These are phyloP conservation scores for Liasis olivaceus DNA, from an alignment of 2,797 vertebrate species.

Conservation along the genomic window DNA sequence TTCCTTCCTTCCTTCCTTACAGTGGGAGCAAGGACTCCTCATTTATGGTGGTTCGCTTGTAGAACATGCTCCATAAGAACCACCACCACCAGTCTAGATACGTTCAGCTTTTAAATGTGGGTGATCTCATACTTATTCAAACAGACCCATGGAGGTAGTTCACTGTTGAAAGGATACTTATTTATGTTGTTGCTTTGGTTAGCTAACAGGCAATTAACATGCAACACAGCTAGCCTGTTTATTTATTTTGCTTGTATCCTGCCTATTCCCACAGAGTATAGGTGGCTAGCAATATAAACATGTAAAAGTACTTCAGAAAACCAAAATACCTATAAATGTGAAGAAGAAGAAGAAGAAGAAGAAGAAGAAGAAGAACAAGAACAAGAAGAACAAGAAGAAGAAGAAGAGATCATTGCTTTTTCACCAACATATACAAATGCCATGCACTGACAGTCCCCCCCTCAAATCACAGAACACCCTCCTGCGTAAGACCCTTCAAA, in stretches of 20 bases:
- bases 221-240: neutral
- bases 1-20: neutral
- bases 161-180: neutral
- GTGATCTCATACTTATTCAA: neutral
- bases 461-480: neutral
- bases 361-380: neutral
- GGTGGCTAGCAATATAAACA: neutral
- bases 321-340: neutral
- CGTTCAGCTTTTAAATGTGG: neutral
- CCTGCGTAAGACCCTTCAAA: neutral
- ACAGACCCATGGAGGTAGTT: neutral
- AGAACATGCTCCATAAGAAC: neutral
- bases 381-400: neutral
- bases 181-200: neutral
- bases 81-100: neutral
- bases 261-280: neutral
- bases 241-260: neutral
- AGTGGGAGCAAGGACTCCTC: neutral
- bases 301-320: neutral
- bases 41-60: neutral
- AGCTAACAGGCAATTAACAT: neutral
- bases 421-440: neutral
- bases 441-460: neutral
- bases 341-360: neutral
- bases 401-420: neutral